Evolutionary conservation across 2,797 vertebrate species (phyloP).

Genomic region (Spondyliosoma cantharus): DNA sequence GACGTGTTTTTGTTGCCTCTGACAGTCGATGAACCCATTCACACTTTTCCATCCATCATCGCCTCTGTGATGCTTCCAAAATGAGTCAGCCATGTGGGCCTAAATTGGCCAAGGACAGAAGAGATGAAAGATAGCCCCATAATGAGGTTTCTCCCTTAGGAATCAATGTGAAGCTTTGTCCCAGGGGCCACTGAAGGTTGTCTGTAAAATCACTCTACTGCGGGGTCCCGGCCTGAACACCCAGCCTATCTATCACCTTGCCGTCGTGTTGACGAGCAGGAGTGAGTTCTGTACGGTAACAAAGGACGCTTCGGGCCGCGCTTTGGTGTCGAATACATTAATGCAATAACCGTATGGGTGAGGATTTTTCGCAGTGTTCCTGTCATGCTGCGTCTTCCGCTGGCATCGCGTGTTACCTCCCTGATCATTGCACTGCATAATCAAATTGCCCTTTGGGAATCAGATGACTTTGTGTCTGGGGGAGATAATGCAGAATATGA

Average conservation of each 20-base stretch:
- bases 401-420: slow-evolving; percentile 30
- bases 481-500: slow-evolving; percentile 72
- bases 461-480: slow-evolving; percentile 73
- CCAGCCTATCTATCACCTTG: slow-evolving; percentile 55
- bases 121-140: slow-evolving; percentile 77
- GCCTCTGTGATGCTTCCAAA: slow-evolving; percentile 61
- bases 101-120: slow-evolving; percentile 78
- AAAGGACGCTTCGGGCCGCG: slow-evolving; percentile 27
- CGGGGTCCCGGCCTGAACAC: slow-evolving; percentile 37
- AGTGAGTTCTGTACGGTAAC: slow-evolving; percentile 18
- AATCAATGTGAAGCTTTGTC: slow-evolving; percentile 77
- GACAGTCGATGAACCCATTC: slow-evolving; percentile 52
- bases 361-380: slow-evolving; percentile 5
- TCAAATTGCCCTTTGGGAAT: slow-evolving; percentile 72
- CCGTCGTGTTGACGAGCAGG: slow-evolving; percentile 39
- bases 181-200: slow-evolving; percentile 73
- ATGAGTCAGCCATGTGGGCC: slow-evolving; percentile 62
- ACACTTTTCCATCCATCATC: slow-evolving; percentile 63
- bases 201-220: slow-evolving; percentile 65
- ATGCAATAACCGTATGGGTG: background rate
- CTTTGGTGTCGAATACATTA: slow-evolving; percentile 31
- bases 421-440: slow-evolving; percentile 60
- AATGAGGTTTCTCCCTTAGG: slow-evolving; percentile 76
- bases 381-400: slow-evolving; percentile 44
- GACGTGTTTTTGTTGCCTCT: slow-evolving; percentile 28